Evolutionary conservation across 2,888 invertebrate species (phyloP).

Genomic region (Drosophila prostipennis): DNA sequence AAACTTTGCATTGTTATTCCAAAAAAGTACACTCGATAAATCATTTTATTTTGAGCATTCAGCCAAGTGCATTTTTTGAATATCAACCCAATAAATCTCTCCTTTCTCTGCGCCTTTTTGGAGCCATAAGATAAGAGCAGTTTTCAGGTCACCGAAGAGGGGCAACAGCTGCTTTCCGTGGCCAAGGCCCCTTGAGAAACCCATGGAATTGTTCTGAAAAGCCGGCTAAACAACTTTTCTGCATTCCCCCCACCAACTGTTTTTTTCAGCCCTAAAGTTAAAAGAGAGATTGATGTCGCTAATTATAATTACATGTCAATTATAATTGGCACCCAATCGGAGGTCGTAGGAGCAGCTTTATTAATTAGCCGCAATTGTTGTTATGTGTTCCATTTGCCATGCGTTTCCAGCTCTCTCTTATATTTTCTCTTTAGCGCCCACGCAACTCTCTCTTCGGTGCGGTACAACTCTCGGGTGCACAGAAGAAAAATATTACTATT

Average conservation of each 20-base stretch:
- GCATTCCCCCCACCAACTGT: not conserved
- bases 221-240: slow-evolving; percentile 29
- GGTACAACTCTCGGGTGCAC: slow-evolving; percentile 23
- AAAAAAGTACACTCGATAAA: slow-evolving; percentile 13
- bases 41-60: slow-evolving; percentile 7
- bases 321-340: slow-evolving; percentile 24
- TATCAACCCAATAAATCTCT: slow-evolving; percentile 18
- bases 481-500: not conserved
- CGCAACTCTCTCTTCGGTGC: slow-evolving; percentile 6
- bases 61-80: slow-evolving; percentile 10
- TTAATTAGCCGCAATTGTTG: slow-evolving; percentile 60
- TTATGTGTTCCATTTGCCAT: slow-evolving; percentile 57
- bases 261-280: not conserved
- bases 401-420: slow-evolving; percentile 40
- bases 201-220: slow-evolving; percentile 22
- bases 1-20: slow-evolving; percentile 16
- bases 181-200: slow-evolving; percentile 9
- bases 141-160: slow-evolving; percentile 17
- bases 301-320: slow-evolving; percentile 40
- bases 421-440: slow-evolving; percentile 32
- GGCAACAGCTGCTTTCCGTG: slow-evolving; percentile 4
- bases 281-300: slow-evolving; percentile 28
- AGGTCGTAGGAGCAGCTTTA: slow-evolving; percentile 27
- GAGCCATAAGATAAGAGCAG: not conserved
- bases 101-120: slow-evolving; percentile 9